These are phyloP conservation scores for Sebastes diploproa DNA, from an alignment of 2,797 vertebrate species.

Conservation along the genomic window DNA sequence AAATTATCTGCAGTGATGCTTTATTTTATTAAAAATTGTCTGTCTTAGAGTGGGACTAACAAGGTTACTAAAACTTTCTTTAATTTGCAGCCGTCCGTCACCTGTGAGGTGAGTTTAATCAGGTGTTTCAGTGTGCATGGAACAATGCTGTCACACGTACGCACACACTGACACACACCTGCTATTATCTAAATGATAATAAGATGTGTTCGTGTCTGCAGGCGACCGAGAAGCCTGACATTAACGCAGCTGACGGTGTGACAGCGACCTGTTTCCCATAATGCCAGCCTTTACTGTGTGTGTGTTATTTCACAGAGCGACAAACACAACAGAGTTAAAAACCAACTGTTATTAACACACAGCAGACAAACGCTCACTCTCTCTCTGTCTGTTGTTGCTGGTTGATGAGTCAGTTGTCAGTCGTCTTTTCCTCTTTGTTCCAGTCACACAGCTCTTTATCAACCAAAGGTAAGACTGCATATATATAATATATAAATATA, in stretches of 20 bases:
- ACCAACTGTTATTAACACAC: constrained; percentile 19
- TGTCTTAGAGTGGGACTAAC: background rate
- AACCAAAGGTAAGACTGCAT: constrained; percentile 22
- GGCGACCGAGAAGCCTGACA: constrained; percentile 1
- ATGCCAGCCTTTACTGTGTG: constrained; percentile 44
- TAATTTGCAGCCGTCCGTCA: background rate
- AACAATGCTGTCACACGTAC: constrained; percentile 18
- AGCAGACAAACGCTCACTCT: background rate
- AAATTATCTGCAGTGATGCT: background rate
- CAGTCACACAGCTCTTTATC: constrained; percentile 1
- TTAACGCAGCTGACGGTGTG: constrained; percentile 10
- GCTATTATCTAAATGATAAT: constrained; percentile 48
- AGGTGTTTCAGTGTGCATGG: background rate
- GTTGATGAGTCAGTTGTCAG: constrained; percentile 40
- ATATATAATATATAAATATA: no score
- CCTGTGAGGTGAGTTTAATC: background rate
- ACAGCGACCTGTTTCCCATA: constrained; percentile 26
- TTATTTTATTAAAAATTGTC: background rate
- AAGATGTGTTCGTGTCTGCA: constrained; percentile 37
- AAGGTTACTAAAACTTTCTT: background rate
- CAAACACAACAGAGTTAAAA: constrained; percentile 30
- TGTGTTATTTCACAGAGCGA: background rate
- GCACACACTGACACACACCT: constrained; percentile 40
- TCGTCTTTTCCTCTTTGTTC: constrained; percentile 25
- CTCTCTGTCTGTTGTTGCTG: background rate